Evolutionary conservation across 2,797 vertebrate genomes (phyloP).

Genomic region (Ctenochaetus hawaiiensis): DNA sequence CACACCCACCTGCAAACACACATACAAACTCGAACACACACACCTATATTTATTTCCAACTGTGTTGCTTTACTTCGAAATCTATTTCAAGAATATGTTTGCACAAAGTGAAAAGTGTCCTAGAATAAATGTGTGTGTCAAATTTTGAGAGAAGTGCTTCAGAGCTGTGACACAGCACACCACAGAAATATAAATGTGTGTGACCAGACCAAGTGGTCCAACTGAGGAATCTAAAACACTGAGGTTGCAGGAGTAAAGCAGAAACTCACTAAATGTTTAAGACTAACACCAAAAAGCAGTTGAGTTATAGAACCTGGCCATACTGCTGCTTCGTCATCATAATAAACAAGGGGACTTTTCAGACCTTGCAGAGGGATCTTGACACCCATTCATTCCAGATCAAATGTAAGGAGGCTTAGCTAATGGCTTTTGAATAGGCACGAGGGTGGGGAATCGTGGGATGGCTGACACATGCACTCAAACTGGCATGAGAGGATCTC

Average conservation of each 20-base stretch:
- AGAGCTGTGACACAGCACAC: background rate
- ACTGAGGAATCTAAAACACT: slow-evolving; percentile 4
- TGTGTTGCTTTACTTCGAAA: slow-evolving; percentile 6
- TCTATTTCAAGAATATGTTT: background rate
- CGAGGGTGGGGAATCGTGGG: slow-evolving; percentile 83
- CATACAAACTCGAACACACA: slow-evolving; percentile 1
- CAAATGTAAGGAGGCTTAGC: slow-evolving; percentile 88
- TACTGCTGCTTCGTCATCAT: slow-evolving; percentile 32
- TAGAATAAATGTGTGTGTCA: slow-evolving; percentile 21
- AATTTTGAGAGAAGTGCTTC: background rate
- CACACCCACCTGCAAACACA: slow-evolving; percentile 24
- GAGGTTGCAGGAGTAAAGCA: background rate
- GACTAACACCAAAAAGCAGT: slow-evolving; percentile 18
- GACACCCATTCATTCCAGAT: slow-evolving; percentile 72
- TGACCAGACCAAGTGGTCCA: slow-evolving; percentile 14
- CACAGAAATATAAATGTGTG: slow-evolving; percentile 34
- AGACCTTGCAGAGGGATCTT: slow-evolving; percentile 48
- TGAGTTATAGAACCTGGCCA: slow-evolving; percentile 28
- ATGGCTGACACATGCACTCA: slow-evolving; percentile 83
- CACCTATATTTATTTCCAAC: background rate
- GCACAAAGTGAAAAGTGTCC: background rate
- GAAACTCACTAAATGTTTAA: slow-evolving; percentile 16
- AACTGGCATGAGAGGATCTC: slow-evolving; percentile 56
- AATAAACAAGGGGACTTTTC: slow-evolving; percentile 59
- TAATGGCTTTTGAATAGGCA: slow-evolving; percentile 94